Conservation (phyloP, 30 jellyfish, hydroid and myxozoan genomes). For the Mastigias papua region DNA sequence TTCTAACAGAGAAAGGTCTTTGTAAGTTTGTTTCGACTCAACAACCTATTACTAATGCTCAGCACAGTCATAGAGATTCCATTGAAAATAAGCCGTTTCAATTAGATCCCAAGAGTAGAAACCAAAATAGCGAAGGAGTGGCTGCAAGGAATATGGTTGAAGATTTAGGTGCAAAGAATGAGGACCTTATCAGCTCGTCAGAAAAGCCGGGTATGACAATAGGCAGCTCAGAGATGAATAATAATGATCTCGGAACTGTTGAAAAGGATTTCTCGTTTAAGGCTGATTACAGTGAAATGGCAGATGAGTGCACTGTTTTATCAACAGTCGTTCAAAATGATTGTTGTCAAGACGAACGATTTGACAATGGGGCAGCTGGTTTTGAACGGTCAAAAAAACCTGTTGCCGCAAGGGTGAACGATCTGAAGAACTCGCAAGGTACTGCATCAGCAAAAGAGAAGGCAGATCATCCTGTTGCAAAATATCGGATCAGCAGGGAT, state of each 20-base stretch:
- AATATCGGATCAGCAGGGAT: not conserved
- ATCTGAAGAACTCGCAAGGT: not conserved
- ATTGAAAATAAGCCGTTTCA: not conserved
- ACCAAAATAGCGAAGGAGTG: not conserved
- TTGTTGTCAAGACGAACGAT: slow-evolving; percentile 46
- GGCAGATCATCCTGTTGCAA: not conserved
- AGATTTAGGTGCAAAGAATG: not conserved
- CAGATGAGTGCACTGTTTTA: slow-evolving; percentile 43
- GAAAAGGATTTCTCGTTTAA: slow-evolving; percentile 22
- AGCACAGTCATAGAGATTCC: not conserved
- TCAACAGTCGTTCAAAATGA: slow-evolving; percentile 28
- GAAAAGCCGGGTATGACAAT: slow-evolving; percentile 1
- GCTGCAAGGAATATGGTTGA: not conserved
- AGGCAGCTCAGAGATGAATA: slow-evolving; percentile 16
- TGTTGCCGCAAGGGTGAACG: slow-evolving; percentile 40
- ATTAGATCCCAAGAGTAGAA: not conserved
- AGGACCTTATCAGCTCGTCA: not conserved
- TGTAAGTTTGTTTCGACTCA: not conserved
- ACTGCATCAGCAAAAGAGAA: not conserved
- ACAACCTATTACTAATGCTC: not conserved
- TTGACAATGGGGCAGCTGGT: slow-evolving; percentile 57
- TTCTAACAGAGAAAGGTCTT: not conserved
- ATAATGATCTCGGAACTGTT: slow-evolving; percentile 22
- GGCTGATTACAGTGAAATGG: slow-evolving; percentile 44
- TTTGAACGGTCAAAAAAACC: slow-evolving; percentile 36